Conservation (phyloP, 1,140 invertebrate genomes). For the Bicyclus anynana region DNA sequence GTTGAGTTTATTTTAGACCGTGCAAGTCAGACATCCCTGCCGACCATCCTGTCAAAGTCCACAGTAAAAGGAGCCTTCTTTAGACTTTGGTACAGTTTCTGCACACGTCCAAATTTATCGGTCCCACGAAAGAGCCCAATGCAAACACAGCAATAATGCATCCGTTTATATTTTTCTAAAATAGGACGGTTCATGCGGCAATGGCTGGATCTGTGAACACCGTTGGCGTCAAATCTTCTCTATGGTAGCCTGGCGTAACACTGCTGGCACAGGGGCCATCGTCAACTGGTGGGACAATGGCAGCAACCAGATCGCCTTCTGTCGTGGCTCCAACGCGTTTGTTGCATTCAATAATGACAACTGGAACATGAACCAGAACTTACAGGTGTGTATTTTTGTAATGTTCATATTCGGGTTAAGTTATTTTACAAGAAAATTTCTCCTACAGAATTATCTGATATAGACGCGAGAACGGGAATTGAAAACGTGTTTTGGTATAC, state of each 20-base stretch:
- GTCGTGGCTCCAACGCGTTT: conserved; percentile 83
- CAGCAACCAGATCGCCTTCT: conserved; percentile 87
- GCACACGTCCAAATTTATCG: too few species aligned
- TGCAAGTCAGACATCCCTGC: too few species aligned
- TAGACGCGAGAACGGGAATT: too few species aligned
- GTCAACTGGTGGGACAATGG: conserved; percentile 86
- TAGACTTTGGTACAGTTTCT: too few species aligned
- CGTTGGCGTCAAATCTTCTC: conserved; percentile 89
- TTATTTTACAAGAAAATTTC: too few species aligned
- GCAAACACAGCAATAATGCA: neutral
- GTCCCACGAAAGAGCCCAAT: too few species aligned
- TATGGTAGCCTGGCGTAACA: conserved; percentile 88
- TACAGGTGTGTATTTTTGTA: conserved; percentile 70
- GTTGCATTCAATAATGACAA: conserved; percentile 84
- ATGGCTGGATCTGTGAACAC: conserved; percentile 94
- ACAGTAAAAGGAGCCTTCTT: too few species aligned
- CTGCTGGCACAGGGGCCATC: conserved; percentile 76
- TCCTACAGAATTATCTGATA: too few species aligned
- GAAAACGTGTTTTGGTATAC: too few species aligned
- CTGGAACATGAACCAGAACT: conserved; percentile 75
- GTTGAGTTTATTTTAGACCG: too few species aligned
- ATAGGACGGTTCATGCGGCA: conserved; percentile 82
- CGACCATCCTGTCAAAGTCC: too few species aligned
- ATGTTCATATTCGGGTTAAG: too few species aligned
- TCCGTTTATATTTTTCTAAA: conserved; percentile 1